Evolutionary conservation across 1,140 invertebrate species (phyloP).

Genomic region (Panulirus ornatus): DNA sequence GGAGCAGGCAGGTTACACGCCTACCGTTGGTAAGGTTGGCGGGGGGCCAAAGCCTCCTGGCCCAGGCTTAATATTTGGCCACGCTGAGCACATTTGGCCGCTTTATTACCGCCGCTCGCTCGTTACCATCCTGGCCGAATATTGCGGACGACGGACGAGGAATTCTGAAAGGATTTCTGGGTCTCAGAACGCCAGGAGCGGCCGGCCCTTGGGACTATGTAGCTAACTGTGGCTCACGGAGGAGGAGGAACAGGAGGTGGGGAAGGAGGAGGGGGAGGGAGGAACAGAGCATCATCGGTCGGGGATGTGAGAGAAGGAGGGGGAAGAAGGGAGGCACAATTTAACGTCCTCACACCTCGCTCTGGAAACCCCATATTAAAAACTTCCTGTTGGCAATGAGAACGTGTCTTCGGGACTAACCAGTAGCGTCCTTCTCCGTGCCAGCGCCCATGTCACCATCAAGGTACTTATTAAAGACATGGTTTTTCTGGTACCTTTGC

Average conservation of each 20-base stretch:
- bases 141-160: slow-evolving; percentile 69
- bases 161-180: slow-evolving; percentile 71
- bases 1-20: slow-evolving; percentile 38
- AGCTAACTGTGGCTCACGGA: slow-evolving; percentile 53
- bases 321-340: not conserved
- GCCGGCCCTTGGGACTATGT: slow-evolving; percentile 48
- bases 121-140: slow-evolving; percentile 67
- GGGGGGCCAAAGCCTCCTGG: slow-evolving; percentile 61
- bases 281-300: not conserved
- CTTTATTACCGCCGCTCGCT: slow-evolving; percentile 68
- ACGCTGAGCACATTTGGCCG: slow-evolving; percentile 69
- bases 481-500: too few species aligned
- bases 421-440: too few species aligned
- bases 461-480: too few species aligned
- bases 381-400: too few species aligned
- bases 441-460: too few species aligned
- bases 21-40: slow-evolving; percentile 51
- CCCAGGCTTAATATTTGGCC: slow-evolving; percentile 72
- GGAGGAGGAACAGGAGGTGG: not conserved
- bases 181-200: slow-evolving; percentile 51
- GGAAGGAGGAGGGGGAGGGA: not conserved
- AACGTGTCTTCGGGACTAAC: too few species aligned
- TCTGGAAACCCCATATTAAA: too few species aligned
- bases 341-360: too few species aligned
- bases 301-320: not conserved